These are phyloP conservation scores for Argynnis bischoffii DNA, from an alignment of 2,888 invertebrate genomes.

Conservation along the genomic window DNA sequence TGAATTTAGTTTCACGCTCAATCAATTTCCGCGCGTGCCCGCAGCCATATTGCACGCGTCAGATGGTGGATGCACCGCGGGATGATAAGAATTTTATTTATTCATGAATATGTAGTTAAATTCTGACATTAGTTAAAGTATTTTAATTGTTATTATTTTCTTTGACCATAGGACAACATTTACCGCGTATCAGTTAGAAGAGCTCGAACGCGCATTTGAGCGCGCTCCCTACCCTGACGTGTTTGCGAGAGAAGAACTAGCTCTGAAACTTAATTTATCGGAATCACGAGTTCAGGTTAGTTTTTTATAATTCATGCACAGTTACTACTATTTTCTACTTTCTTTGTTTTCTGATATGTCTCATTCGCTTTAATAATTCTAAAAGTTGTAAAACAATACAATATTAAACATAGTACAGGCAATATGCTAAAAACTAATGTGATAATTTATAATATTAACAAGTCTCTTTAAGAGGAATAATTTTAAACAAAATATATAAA, in stretches of 20 bases:
- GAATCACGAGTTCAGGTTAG: constrained; percentile 84
- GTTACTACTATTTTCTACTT: neutral
- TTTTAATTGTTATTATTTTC: neutral
- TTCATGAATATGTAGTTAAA: constrained; percentile 50
- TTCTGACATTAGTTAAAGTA: constrained; percentile 7
- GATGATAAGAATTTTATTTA: constrained; percentile 54
- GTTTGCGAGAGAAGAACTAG: constrained; percentile 96
- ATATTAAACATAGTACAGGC: too few species aligned
- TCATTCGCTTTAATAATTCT: too few species aligned
- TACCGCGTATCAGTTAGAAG: constrained; percentile 96
- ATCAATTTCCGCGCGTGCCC: constrained; percentile 80
- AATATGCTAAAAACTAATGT: too few species aligned
- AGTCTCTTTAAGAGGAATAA: too few species aligned
- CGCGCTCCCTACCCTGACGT: constrained; percentile 98
- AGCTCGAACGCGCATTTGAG: constrained; percentile 96
- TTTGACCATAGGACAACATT: constrained; percentile 91
- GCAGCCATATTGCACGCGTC: constrained; percentile 82
- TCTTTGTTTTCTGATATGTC: too few species aligned
- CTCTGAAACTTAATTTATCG: constrained; percentile 93
- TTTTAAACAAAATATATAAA: neutral
- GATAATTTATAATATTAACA: too few species aligned
- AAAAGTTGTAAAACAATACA: too few species aligned
- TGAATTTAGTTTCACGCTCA: constrained; percentile 82
- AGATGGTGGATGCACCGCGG: constrained; percentile 64
- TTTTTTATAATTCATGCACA: neutral